Evolutionary conservation across 92 coral and sea anemone species (phyloP).

Genomic region (Scolanthus callimorphus): DNA sequence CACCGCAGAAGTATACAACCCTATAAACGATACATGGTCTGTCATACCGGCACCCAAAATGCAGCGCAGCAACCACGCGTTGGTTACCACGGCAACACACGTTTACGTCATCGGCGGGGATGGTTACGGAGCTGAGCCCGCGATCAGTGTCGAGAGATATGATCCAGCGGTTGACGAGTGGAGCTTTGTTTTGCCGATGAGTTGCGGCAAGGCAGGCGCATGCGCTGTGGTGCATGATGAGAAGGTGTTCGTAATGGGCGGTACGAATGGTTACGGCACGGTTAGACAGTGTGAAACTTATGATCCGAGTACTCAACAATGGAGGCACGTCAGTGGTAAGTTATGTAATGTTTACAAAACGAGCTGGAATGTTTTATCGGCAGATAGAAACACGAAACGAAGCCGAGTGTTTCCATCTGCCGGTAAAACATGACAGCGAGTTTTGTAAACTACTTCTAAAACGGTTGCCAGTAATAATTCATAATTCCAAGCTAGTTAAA

Average conservation of each 20-base stretch:
- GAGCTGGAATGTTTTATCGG: too few relatives aligned
- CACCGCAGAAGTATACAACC: conserved; percentile 79
- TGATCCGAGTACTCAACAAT: conserved; percentile 51
- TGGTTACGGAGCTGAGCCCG: conserved; percentile 78
- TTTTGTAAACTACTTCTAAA: too few relatives aligned
- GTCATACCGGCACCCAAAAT: conserved; percentile 50
- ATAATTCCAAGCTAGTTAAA: too few relatives aligned
- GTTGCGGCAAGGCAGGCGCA: conserved; percentile 75
- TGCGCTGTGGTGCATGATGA: conserved; percentile 66
- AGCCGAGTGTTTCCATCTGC: too few relatives aligned
- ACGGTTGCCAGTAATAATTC: too few relatives aligned
- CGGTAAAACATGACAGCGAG: too few relatives aligned
- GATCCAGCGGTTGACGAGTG: conserved; percentile 73
- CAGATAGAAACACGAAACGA: too few relatives aligned
- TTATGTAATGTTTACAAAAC: too few relatives aligned
- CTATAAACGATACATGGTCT: conserved; percentile 68
- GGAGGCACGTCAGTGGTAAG: conserved; percentile 57
- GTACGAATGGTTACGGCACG: conserved; percentile 68
- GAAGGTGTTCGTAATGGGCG: conserved; percentile 67
- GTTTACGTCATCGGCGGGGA: conserved; percentile 84
- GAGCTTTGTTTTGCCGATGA: conserved; percentile 83
- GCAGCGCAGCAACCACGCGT: conserved; percentile 53
- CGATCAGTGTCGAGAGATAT: conserved; percentile 81
- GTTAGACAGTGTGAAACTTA: conserved; percentile 68
- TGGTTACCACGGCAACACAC: conserved; percentile 66